These are phyloP conservation scores for Tor tambroides DNA, from an alignment of 2,113 vertebrate species.

Conservation along the genomic window DNA sequence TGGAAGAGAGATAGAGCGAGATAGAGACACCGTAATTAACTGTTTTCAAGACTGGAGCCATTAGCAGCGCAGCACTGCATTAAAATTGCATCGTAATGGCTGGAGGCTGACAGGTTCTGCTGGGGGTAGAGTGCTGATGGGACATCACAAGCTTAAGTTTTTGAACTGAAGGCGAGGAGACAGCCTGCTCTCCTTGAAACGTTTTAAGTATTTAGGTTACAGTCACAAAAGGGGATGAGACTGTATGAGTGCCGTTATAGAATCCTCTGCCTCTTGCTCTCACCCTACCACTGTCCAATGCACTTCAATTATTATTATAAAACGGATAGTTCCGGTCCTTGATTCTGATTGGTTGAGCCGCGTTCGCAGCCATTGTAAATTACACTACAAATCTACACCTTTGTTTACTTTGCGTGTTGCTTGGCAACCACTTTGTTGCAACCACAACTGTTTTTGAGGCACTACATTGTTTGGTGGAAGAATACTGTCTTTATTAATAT, in stretches of 20 bases:
- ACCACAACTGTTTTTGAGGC: too few relatives aligned
- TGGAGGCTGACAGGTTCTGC: conserved; percentile 25
- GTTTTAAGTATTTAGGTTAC: conserved; percentile 8
- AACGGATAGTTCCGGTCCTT: too few relatives aligned
- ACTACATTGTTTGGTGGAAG: too few relatives aligned
- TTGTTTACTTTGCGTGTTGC: too few relatives aligned
- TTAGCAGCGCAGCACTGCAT: not conserved
- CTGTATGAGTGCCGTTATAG: not conserved
- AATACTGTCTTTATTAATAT: too few relatives aligned
- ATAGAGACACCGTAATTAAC: not conserved
- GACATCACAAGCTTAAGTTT: conserved; percentile 28
- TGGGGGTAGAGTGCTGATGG: conserved; percentile 28
- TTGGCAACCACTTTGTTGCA: too few relatives aligned
- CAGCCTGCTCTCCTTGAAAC: not conserved
- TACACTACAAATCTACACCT: too few relatives aligned
- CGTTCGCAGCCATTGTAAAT: too few relatives aligned
- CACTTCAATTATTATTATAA: too few relatives aligned
- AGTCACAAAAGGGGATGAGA: not conserved
- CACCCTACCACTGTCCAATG: too few relatives aligned
- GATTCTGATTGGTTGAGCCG: too few relatives aligned
- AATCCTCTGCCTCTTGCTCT: not conserved
- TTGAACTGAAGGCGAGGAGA: conserved; percentile 20
- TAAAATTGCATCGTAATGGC: conserved; percentile 33
- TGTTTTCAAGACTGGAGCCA: not conserved
- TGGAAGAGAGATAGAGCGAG: not conserved